phyloP scores from a whole-genome alignment of 2,888 invertebrate species.

The Nasonovia ribisnigri region DNA sequence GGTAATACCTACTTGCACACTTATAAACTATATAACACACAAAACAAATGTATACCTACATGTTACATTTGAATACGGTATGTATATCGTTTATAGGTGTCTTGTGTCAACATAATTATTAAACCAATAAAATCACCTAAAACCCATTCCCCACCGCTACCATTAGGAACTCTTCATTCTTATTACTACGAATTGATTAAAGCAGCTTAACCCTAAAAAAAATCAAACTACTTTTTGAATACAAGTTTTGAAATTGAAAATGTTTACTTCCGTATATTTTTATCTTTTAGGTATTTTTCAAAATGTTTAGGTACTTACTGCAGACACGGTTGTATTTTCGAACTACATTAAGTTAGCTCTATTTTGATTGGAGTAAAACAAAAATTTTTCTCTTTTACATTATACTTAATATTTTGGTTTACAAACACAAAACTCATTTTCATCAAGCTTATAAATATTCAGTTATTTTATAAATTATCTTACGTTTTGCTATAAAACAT shows the following conservation, averaged over 20 bases:
- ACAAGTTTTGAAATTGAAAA: neutral
- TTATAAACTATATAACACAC: neutral
- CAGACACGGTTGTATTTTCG: neutral
- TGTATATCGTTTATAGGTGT: neutral
- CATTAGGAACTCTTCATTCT: neutral
- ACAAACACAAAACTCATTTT: neutral
- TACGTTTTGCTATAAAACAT: no score
- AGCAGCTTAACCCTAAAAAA: neutral
- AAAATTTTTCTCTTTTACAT: neutral
- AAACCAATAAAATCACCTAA: neutral
- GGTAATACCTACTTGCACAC: neutral
- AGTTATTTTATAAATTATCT: neutral
- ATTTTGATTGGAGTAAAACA: neutral
- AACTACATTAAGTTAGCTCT: neutral
- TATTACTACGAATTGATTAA: neutral
- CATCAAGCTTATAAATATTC: neutral
- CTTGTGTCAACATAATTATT: neutral
- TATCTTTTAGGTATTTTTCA: neutral
- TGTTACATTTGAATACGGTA: neutral
- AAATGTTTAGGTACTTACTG: neutral
- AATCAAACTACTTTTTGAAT: neutral
- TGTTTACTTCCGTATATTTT: neutral
- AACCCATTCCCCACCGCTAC: neutral
- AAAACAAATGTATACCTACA: neutral
- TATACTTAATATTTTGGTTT: neutral